A percentile compares a stretch with the other conserved stretches of the same genome.
phyloP scores from a whole-genome alignment of 1,140 invertebrate species.

The Cyclina sinensis region DNA sequence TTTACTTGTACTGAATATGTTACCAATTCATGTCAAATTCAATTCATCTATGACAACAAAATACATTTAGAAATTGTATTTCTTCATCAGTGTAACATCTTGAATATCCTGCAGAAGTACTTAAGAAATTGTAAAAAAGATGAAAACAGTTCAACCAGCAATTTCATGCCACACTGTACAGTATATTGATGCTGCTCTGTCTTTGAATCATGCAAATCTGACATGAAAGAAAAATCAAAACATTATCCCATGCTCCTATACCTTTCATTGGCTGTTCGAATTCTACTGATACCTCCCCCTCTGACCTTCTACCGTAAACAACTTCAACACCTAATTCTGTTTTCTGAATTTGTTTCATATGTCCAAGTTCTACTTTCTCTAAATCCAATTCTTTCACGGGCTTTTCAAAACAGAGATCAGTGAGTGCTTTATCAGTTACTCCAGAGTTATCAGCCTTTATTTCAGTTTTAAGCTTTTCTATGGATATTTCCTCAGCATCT shows the following conservation, averaged over 20 bases:
- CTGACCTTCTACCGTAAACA: conserved; percentile 35
- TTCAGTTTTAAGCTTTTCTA: conserved; percentile 24
- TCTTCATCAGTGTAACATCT: no score
- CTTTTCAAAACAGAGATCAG: conserved; percentile 14
- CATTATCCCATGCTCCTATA: conserved; percentile 39
- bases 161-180: neutral
- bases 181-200: neutral
- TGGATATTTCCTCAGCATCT: conserved; percentile 50
- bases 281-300: conserved; percentile 45
- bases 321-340: conserved; percentile 36
- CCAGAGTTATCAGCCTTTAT: conserved; percentile 1
- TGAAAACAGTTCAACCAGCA: no score
- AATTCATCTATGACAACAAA: no score
- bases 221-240: neutral
- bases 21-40: no score
- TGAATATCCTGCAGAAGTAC: no score
- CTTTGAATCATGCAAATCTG: neutral
- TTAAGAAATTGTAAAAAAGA: no score
- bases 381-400: conserved; percentile 14
- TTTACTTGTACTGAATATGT: no score
- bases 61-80: no score
- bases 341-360: neutral
- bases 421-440: neutral
- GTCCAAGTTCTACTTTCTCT: neutral
- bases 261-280: conserved; percentile 29